A percentile compares a stretch with the other conserved stretches of the same genome.
phyloP scores from a whole-genome alignment of 1,140 invertebrate species.

The Micrasema minimum region DNA sequence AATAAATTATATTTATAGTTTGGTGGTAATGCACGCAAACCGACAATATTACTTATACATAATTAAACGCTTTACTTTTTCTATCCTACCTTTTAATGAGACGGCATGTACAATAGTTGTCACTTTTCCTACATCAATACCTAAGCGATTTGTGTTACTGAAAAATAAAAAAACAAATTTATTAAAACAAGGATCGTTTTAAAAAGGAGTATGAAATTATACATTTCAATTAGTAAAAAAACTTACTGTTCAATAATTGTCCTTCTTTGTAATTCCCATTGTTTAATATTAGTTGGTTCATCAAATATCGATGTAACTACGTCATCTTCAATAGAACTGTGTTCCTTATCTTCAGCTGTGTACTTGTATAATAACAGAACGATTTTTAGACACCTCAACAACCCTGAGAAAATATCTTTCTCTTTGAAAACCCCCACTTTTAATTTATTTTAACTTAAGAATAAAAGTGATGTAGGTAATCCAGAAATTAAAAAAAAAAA shows the following conservation, averaged over 20 bases:
- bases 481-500: too few relatives aligned
- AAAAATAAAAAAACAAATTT: too few relatives aligned
- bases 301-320: constrained; percentile 48
- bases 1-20: too few relatives aligned
- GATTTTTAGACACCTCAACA: constrained; percentile 68
- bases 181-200: not conserved
- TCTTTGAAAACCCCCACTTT: too few relatives aligned
- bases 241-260: constrained; percentile 53
- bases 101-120: constrained; percentile 79
- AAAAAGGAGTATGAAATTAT: not conserved
- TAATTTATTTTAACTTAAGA: too few relatives aligned
- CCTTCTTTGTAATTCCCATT: constrained; percentile 51
- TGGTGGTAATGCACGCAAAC: too few relatives aligned
- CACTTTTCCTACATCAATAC: constrained; percentile 80
- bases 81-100: constrained; percentile 68
- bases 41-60: too few relatives aligned
- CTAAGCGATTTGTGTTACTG: constrained; percentile 73
- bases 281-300: constrained; percentile 37
- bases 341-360: constrained; percentile 53
- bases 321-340: constrained; percentile 57
- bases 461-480: too few relatives aligned
- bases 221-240: not conserved
- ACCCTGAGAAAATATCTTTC: constrained; percentile 69
- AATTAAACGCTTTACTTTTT: too few relatives aligned
- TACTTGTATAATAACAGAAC: constrained; percentile 50